These are phyloP conservation scores for Dryas iulia DNA, from an alignment of 1,140 invertebrate genomes.

Conservation along the genomic window DNA sequence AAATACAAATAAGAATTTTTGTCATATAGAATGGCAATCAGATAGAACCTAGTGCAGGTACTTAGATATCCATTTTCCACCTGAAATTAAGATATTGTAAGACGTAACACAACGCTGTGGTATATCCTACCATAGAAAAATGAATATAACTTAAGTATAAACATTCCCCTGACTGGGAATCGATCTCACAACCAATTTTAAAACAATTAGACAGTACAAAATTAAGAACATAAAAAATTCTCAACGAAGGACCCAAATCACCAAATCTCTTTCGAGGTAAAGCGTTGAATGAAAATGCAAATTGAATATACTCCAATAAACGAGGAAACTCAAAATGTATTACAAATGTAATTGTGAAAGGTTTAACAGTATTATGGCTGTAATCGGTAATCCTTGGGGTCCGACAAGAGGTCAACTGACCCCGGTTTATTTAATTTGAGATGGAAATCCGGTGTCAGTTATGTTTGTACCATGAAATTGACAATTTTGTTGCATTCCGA, in stretches of 20 bases:
- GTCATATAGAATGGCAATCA: too few relatives aligned
- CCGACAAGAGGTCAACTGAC: conserved; percentile 24
- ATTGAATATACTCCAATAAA: conserved; percentile 23
- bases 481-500: not conserved
- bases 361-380: conserved; percentile 32
- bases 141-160: too few relatives aligned
- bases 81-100: too few relatives aligned
- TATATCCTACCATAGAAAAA: too few relatives aligned
- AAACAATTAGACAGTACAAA: too few relatives aligned
- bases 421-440: conserved; percentile 41
- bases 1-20: too few relatives aligned
- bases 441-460: conserved; percentile 17
- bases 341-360: conserved; percentile 39
- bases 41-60: too few relatives aligned
- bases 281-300: conserved; percentile 17
- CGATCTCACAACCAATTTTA: too few relatives aligned
- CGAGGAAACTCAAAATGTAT: conserved; percentile 25
- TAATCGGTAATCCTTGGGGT: conserved; percentile 34
- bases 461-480: not conserved
- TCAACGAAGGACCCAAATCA: not conserved
- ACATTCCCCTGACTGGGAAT: too few relatives aligned
- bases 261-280: not conserved
- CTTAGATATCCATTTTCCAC: too few relatives aligned
- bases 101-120: too few relatives aligned
- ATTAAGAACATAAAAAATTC: not conserved